A percentile compares a stretch with the other conserved stretches of the same genome.
Conservation (phyloP, 92 coral and sea anemone genomes). For the Heteractis magnifica region DNA sequence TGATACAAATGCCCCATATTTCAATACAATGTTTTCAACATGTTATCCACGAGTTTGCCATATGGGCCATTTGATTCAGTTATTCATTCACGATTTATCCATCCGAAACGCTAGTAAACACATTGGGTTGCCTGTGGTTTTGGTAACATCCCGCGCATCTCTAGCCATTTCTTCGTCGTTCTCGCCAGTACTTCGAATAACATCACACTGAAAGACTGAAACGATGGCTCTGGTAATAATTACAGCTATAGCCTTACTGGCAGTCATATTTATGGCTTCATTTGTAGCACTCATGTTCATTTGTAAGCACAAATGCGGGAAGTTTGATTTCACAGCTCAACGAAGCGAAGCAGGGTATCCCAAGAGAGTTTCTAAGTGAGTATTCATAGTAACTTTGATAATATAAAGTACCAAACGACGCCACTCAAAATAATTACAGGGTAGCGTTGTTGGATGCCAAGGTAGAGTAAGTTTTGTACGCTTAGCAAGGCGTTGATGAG, state of each 20-base stretch:
- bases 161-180: not conserved
- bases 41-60: too few relatives aligned
- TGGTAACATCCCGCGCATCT: conserved; percentile 6
- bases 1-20: too few relatives aligned
- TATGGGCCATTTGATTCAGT: too few relatives aligned
- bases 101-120: too few relatives aligned
- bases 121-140: not conserved
- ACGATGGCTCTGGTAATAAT: conserved; percentile 44
- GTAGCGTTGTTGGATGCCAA: too few relatives aligned
- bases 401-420: too few relatives aligned
- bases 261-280: conserved; percentile 70
- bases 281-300: conserved; percentile 74
- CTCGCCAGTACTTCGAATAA: not conserved
- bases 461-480: too few relatives aligned
- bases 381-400: not conserved
- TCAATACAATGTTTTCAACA: too few relatives aligned
- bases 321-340: conserved; percentile 45
- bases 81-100: too few relatives aligned
- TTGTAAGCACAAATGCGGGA: conserved; percentile 66
- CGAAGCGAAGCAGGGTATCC: conserved; percentile 31
- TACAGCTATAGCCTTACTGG: conserved; percentile 67
- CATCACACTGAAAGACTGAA: not conserved
- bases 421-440: too few relatives aligned
- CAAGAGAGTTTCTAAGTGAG: conserved; percentile 17
- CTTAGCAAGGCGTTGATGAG: too few relatives aligned